These are phyloP conservation scores for Brenthis daphne DNA, from an alignment of 2,888 invertebrate genomes.

Conservation along the genomic window DNA sequence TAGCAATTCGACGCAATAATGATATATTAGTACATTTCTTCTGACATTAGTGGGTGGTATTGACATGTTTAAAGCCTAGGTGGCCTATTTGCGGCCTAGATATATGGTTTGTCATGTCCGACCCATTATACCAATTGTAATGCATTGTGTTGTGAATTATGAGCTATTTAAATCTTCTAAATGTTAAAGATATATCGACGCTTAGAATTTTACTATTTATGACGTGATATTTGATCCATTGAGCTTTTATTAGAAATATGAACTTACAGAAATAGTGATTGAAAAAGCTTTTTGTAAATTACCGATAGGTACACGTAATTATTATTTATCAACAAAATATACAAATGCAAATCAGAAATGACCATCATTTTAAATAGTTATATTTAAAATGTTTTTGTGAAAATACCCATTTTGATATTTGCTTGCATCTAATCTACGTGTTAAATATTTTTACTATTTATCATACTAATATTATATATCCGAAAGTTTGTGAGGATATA, in stretches of 20 bases:
- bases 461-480: no score
- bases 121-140: constrained; percentile 28
- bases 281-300: no score
- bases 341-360: no score
- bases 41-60: constrained; percentile 30
- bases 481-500: no score
- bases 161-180: constrained; percentile 20
- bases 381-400: no score
- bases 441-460: no score
- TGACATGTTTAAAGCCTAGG: constrained; percentile 36
- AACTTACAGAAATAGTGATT: neutral
- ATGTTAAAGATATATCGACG: constrained; percentile 17
- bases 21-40: constrained; percentile 22
- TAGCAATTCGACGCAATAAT: neutral
- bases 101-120: constrained; percentile 38
- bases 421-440: no score
- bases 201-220: constrained; percentile 6
- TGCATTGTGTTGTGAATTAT: constrained; percentile 23
- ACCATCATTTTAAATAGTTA: no score
- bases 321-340: no score
- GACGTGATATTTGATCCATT: neutral
- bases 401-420: no score
- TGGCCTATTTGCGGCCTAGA: constrained; percentile 35
- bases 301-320: no score
- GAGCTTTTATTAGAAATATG: neutral